These are phyloP conservation scores for Eupithecia inturbata DNA, from an alignment of 2,888 invertebrate genomes.

Conservation along the genomic window DNA sequence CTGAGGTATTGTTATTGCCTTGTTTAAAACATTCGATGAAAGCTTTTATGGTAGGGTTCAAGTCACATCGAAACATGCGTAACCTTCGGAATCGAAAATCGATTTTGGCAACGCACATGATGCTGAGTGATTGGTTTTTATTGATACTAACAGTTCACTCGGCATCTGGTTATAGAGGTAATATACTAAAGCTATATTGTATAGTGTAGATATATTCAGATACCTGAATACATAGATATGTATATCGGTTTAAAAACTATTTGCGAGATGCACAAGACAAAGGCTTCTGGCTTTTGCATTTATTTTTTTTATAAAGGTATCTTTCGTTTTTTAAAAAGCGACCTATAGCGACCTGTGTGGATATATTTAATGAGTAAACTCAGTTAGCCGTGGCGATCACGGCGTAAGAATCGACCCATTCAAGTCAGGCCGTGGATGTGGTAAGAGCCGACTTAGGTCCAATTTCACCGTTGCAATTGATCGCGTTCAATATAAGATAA, in stretches of 20 bases:
- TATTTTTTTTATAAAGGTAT: no score
- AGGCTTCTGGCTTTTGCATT: not conserved
- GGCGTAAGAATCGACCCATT: not conserved
- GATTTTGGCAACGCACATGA: slow-evolving; percentile 26
- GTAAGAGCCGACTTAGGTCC: not conserved
- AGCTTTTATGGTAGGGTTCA: not conserved
- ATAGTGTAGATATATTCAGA: no score
- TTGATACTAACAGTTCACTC: not conserved
- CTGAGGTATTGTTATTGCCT: not conserved
- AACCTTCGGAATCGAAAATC: slow-evolving; percentile 13
- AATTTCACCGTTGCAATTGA: no score
- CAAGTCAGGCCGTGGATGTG: not conserved
- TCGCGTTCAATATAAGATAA: no score
- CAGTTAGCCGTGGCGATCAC: no score
- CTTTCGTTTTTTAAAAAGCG: no score
- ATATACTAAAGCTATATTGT: not conserved
- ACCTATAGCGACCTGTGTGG: no score
- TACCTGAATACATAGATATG: not conserved
- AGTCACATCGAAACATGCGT: not conserved
- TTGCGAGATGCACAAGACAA: not conserved
- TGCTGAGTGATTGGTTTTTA: slow-evolving; percentile 11
- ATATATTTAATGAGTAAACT: no score
- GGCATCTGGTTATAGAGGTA: not conserved
- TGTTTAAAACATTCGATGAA: not conserved
- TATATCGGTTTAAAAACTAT: not conserved